Evolutionary conservation across 2,797 vertebrate genomes (phyloP), one percentile per base, ranked within the genome.

Genomic region (Cryptoprocta ferox): DNA sequence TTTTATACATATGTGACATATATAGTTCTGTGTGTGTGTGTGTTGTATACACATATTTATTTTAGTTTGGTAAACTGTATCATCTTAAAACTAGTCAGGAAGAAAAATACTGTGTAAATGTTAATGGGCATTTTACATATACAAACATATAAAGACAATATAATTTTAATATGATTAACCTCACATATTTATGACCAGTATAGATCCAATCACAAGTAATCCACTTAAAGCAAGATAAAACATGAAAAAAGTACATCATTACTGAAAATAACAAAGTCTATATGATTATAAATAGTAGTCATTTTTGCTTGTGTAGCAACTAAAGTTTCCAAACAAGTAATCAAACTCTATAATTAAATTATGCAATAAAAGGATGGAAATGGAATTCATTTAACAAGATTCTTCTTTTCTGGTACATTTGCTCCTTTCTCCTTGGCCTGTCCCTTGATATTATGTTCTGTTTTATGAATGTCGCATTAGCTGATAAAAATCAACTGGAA

Each of bases 401-500:
- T 90, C 28, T 94, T 94, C 19, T 79, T 91, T 94, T 96, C 39
- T 81, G 12, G 2, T 70, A 84, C 18, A 70, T 82, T 86, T 73
- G n/a, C 26, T 76, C 1, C 30, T 94, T 84, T 95, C 3, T 75
- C 11, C 13, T 80, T 94, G 14, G 4, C 68, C n/a, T 92, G 32
- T 48, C n/a, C 8, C 21, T 89, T 85, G 30, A 78, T 68, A 66
- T 32, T 88, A 10, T 53, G 3, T 65, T 89, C 56, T 96, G 15
- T 56, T 70, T 89, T 75, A 75, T 81, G 37, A 89, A 83, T 93
- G 68, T 35, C 37, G 53, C 26, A 35, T 70, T 93, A 97, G 32
- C 24, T 92, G 50, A 89, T 93, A 93, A 91, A 79, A 91, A 89
- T 94, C 63, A 92, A 32, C 35, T 32, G 26, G 35, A 91, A 92